Evolutionary conservation across 2,797 vertebrate species (phyloP).

Genomic region (Chelon labrosus): DNA sequence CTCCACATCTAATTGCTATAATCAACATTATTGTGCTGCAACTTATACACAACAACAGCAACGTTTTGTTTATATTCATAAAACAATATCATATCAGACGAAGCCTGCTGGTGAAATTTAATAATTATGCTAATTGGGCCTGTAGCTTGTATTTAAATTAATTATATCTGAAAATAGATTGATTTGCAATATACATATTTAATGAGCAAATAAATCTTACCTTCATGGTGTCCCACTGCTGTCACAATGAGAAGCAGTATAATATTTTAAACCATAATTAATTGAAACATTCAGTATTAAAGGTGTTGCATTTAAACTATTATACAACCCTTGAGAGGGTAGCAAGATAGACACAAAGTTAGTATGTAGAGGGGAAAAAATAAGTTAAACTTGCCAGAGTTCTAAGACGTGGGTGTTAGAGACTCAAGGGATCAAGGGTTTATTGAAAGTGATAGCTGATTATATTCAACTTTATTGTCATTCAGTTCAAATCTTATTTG

Average conservation of each 20-base stretch:
- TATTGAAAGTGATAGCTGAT: neutral
- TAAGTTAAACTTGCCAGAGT: conserved; percentile 11
- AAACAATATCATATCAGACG: conserved; percentile 45
- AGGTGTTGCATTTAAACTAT: conserved; percentile 16
- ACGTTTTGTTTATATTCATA: conserved; percentile 44
- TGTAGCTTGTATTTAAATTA: conserved; percentile 43
- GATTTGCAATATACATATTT: conserved; percentile 20
- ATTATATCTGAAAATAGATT: conserved; percentile 49
- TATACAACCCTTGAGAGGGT: neutral
- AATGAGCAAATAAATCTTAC: conserved; percentile 37
- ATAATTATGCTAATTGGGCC: conserved; percentile 56
- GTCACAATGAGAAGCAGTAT: conserved; percentile 3
- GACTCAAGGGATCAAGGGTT: neutral
- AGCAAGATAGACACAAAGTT: neutral
- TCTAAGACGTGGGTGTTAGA: neutral
- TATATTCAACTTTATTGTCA: too few species aligned
- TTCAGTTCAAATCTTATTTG: neutral
- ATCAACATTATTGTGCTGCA: conserved; percentile 43
- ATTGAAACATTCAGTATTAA: conserved; percentile 43
- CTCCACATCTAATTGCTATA: conserved; percentile 32
- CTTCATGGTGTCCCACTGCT: conserved; percentile 11
- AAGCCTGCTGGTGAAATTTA: conserved; percentile 31
- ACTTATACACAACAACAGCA: conserved; percentile 29
- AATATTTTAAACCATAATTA: conserved; percentile 29
- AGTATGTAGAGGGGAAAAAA: conserved; percentile 11